These are phyloP conservation scores for Sciaenops ocellatus DNA, from an alignment of 2,797 vertebrate species.

Conservation along the genomic window DNA sequence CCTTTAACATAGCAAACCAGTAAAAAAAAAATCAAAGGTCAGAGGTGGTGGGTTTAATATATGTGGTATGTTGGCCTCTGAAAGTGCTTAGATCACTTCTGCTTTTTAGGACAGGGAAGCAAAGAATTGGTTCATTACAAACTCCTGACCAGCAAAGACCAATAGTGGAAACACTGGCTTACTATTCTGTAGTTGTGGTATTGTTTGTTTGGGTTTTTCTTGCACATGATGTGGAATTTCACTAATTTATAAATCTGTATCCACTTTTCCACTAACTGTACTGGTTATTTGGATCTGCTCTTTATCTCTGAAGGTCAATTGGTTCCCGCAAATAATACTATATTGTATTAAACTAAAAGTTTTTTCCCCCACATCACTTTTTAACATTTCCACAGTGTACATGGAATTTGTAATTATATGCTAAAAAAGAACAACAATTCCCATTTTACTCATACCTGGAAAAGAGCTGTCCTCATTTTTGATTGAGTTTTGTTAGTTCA, in stretches of 20 bases:
- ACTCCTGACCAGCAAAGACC: constrained; percentile 29
- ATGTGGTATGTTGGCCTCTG: neutral
- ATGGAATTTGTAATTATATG: neutral
- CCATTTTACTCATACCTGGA: neutral
- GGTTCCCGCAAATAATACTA: neutral
- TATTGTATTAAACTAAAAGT: neutral
- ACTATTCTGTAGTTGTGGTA: neutral
- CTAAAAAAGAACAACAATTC: neutral
- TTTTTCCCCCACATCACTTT: neutral
- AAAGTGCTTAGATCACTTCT: constrained; percentile 56
- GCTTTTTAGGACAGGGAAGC: constrained; percentile 64
- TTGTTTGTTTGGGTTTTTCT: constrained; percentile 59
- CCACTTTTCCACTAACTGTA: neutral
- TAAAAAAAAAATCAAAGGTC: constrained; percentile 32
- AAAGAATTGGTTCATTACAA: constrained; percentile 43
- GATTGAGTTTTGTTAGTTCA: neutral
- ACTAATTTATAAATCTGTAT: neutral
- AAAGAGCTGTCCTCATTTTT: neutral
- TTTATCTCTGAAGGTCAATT: neutral
- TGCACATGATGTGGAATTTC: constrained; percentile 51
- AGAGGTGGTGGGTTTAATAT: neutral
- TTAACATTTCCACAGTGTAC: too few species aligned
- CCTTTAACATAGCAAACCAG: neutral
- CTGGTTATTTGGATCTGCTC: neutral
- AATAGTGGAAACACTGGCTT: neutral